Conservation (phyloP, 2,797 vertebrate genomes). For the Phataginus tetradactyla region DNA sequence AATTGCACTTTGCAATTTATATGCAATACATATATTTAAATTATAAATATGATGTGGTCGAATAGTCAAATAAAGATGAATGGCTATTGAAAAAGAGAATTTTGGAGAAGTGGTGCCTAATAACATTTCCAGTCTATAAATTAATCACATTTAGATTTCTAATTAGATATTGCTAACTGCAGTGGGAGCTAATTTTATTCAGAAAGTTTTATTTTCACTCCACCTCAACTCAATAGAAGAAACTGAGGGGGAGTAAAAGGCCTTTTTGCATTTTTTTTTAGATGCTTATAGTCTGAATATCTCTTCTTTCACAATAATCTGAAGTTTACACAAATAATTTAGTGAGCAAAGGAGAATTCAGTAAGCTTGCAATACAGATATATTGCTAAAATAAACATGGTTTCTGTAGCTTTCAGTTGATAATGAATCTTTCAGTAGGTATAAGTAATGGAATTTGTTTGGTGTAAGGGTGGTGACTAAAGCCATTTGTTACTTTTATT, state of each 20-base stretch:
- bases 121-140: conserved; percentile 62
- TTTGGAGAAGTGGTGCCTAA: conserved; percentile 35
- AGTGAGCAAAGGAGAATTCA: conserved; percentile 57
- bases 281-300: conserved; percentile 37
- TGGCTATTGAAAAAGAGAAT: conserved; percentile 60
- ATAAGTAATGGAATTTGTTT: conserved; percentile 58
- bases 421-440: conserved; percentile 76
- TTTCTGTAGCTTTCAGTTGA: conserved; percentile 52
- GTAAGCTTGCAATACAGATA: conserved; percentile 57
- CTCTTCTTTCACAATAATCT: conserved; percentile 66
- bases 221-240: conserved; percentile 44
- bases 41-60: not conserved
- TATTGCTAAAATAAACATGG: conserved; percentile 76
- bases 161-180: conserved; percentile 72
- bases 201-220: conserved; percentile 70
- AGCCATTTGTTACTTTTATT: conserved; percentile 63
- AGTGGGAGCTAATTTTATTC: conserved; percentile 54
- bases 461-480: conserved; percentile 48
- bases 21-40: conserved; percentile 20
- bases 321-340: conserved; percentile 69
- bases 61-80: conserved; percentile 68
- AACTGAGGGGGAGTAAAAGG: not conserved
- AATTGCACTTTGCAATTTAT: not conserved
- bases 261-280: conserved; percentile 45
- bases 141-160: conserved; percentile 69